These are phyloP conservation scores for Mamestra configurata DNA, from an alignment of 1,140 invertebrate genomes.

Conservation along the genomic window DNA sequence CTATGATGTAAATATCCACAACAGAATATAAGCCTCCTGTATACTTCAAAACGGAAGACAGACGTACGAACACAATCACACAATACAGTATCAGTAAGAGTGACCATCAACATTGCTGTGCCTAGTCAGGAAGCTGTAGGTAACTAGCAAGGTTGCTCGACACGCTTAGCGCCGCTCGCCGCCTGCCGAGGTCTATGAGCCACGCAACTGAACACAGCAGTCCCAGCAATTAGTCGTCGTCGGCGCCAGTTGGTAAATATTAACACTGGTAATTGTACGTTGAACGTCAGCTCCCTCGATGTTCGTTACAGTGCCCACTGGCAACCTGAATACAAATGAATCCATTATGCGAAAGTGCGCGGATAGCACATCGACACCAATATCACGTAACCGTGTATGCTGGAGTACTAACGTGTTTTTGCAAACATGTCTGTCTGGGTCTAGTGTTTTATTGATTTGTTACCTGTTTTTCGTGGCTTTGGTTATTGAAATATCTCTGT, in stretches of 20 bases:
- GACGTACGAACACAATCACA: too few relatives aligned
- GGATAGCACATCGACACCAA: slow-evolving; percentile 76
- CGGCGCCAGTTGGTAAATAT: slow-evolving; percentile 85
- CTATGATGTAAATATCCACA: too few relatives aligned
- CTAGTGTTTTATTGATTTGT: neutral
- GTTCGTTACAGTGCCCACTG: slow-evolving; percentile 83
- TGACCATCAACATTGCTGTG: neutral
- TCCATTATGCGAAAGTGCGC: slow-evolving; percentile 81
- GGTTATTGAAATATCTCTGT: neutral
- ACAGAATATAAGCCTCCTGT: too few relatives aligned
- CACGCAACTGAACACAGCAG: slow-evolving; percentile 61
- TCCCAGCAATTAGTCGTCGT: slow-evolving; percentile 79
- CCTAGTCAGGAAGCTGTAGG: neutral
- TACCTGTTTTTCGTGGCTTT: neutral
- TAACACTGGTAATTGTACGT: slow-evolving; percentile 85
- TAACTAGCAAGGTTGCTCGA: neutral
- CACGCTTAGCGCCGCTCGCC: slow-evolving; percentile 3
- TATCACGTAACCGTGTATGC: slow-evolving; percentile 74
- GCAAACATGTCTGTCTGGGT: neutral
- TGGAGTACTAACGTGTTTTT: slow-evolving; percentile 45
- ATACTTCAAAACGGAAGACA: too few relatives aligned
- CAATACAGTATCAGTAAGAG: neutral
- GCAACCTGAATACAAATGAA: slow-evolving; percentile 86
- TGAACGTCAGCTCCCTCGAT: slow-evolving; percentile 80
- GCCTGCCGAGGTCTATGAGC: neutral